Base-by-base conservation (phyloP, 2,797 vertebrate species). In the Oryzias dopingdopingensis region DNA sequence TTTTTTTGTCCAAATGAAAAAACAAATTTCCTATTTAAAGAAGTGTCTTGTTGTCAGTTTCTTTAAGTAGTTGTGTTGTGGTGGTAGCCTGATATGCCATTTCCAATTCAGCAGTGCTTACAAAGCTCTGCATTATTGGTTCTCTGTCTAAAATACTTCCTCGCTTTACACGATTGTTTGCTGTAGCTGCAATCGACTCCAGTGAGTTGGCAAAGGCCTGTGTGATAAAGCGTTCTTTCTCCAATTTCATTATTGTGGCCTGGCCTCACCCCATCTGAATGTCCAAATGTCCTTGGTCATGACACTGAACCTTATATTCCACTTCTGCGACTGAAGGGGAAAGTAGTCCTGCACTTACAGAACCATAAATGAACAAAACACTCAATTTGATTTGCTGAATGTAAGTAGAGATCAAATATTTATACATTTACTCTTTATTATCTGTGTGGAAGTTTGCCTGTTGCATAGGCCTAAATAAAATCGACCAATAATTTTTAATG, bases 31-130 rank as follows among this genome's bases (percentile, higher is more conserved):
- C 32, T 37, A 37, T 37, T 12, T 32, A 40, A 32, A 2, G 23
- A n/a, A 16, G 20, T 53, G 40, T 42, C 4, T 6, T 14, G n/a
- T 32, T 41, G 18, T 52, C 50, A 52, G 22, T 24, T 41, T 5
- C 17, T 7, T 41, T 14, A 23, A 52, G 18, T 12, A 42, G 17
- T 42, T 5, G 8, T 20, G 15, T 23, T 10, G 37, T 22, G 18
- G 17, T 18, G 16, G n/a, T 32, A 22, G 12, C 29, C n/a, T 17
- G 32, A 53, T 53, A 32, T 49, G 40, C 40, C 6, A n/a, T 26
- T 63, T 62, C 18, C 13, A 48, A 26, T 54, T 62, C 45, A 47
- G 22, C 40, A 29, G 23, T 40, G 24, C 23, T 23, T 6, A 41
- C 45, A 24, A 12, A 49, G 46, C 46, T 12, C 5, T 18, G 23